These are phyloP conservation scores for Microctonus hyperodae DNA, from an alignment of 2,888 invertebrate genomes.

Conservation along the genomic window DNA sequence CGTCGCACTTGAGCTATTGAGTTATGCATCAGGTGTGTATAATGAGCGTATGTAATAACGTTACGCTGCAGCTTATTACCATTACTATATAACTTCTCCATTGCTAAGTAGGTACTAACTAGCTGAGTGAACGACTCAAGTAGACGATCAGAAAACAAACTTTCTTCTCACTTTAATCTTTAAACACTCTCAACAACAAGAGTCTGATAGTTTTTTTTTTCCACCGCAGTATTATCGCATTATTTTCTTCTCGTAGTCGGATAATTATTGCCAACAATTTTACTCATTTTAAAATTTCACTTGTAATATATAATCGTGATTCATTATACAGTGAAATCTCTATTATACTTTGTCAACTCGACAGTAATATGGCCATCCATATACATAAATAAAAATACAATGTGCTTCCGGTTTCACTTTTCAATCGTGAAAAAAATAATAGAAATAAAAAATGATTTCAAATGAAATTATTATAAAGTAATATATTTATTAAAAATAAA, in stretches of 20 bases:
- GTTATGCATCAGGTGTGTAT: conserved; percentile 34
- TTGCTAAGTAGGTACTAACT: conserved; percentile 23
- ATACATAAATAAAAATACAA: conserved; percentile 5
- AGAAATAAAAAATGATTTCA: background rate
- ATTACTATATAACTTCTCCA: conserved; percentile 19
- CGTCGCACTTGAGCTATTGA: conserved; percentile 27
- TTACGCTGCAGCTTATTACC: conserved; percentile 24
- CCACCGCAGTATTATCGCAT: conserved; percentile 24
- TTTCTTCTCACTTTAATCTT: conserved; percentile 23
- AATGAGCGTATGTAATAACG: conserved; percentile 31
- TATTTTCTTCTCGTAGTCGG: background rate
- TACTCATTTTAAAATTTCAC: conserved; percentile 17
- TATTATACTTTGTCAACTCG: background rate
- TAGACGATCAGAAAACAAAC: conserved; percentile 9
- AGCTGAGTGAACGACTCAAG: conserved; percentile 21
- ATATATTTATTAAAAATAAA: background rate
- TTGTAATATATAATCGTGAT: conserved; percentile 23
- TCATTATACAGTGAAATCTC: conserved; percentile 25
- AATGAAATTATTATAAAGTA: no score
- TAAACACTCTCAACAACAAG: background rate
- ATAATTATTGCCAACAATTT: conserved; percentile 19
- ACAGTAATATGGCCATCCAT: conserved; percentile 10
- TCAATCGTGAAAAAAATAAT: background rate
- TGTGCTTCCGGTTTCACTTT: conserved; percentile 18
- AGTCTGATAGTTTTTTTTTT: conserved; percentile 9